These are phyloP conservation scores for Tineola bisselliella DNA, from an alignment of 2,888 invertebrate genomes.

Conservation along the genomic window DNA sequence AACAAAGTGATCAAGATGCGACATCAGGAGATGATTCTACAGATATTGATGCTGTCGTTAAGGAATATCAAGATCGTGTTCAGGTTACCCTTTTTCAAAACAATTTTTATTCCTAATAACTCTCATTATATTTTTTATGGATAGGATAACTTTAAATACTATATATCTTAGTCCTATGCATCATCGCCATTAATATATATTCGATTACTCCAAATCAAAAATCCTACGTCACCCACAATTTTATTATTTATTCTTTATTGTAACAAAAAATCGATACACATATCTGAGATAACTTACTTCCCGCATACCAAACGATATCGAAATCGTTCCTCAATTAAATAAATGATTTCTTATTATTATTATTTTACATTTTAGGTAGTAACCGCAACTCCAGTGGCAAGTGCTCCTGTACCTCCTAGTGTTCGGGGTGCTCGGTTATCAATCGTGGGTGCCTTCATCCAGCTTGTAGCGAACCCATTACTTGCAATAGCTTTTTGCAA, in stretches of 20 bases:
- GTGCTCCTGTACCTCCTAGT: conserved; percentile 41
- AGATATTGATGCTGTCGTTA: conserved; percentile 80
- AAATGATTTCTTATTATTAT: too few species aligned
- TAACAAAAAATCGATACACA: too few species aligned
- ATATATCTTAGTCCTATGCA: too few species aligned
- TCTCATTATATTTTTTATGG: too few species aligned
- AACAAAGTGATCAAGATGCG: conserved; percentile 67
- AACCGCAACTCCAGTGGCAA: conserved; percentile 54
- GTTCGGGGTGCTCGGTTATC: conserved; percentile 49
- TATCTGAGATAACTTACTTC: too few species aligned
- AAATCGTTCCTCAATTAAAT: too few species aligned
- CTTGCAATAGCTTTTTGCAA: conserved; percentile 49
- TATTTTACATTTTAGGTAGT: conserved; percentile 36
- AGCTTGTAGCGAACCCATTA: conserved; percentile 40
- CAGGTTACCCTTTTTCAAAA: conserved; percentile 58
- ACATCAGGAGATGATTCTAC: conserved; percentile 73
- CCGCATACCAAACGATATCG: too few species aligned
- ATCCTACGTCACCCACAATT: too few species aligned
- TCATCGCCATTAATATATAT: too few species aligned
- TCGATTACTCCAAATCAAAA: too few species aligned
- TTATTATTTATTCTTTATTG: too few species aligned
- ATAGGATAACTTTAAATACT: too few species aligned
- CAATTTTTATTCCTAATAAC: background rate
- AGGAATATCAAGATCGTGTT: conserved; percentile 77
- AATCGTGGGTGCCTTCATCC: conserved; percentile 42